Percentiles rank a stretch among this genome's conserved stretches.
Evolutionary conservation across 2,797 vertebrate genomes (phyloP).

Genomic region (Scolopax rusticola): DNA sequence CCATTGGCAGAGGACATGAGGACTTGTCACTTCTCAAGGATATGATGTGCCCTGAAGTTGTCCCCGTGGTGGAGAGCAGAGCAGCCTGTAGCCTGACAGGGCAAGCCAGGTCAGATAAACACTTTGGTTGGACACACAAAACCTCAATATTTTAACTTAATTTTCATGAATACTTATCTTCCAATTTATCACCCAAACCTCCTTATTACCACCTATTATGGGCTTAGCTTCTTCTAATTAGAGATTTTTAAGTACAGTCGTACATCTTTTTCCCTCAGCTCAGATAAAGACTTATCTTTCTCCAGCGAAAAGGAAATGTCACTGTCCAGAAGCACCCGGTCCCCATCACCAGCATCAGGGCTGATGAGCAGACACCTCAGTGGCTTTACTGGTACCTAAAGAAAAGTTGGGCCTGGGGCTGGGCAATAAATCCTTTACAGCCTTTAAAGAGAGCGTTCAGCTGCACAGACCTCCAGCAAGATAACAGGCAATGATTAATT

Average conservation of each 20-base stretch:
- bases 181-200: not conserved
- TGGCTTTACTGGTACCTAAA: not conserved
- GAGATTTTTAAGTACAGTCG: not conserved
- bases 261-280: not conserved
- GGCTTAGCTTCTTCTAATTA: not conserved
- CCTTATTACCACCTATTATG: not conserved
- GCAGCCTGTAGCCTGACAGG: not conserved
- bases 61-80: not conserved
- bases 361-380: not conserved
- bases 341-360: rapidly evolving
- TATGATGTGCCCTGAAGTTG: rapidly evolving
- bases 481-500: not conserved
- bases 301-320: rapidly evolving
- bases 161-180: not conserved
- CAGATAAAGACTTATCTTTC: not conserved
- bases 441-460: not conserved
- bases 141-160: not conserved
- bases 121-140: not conserved
- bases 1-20: not conserved
- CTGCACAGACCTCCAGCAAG: not conserved
- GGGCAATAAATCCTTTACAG: not conserved
- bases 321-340: not conserved
- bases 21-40: not conserved
- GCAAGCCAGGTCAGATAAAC: rapidly evolving
- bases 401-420: not conserved